Conservation (phyloP, 64 coral and sea anemone species). For the Montipora capricornis region DNA sequence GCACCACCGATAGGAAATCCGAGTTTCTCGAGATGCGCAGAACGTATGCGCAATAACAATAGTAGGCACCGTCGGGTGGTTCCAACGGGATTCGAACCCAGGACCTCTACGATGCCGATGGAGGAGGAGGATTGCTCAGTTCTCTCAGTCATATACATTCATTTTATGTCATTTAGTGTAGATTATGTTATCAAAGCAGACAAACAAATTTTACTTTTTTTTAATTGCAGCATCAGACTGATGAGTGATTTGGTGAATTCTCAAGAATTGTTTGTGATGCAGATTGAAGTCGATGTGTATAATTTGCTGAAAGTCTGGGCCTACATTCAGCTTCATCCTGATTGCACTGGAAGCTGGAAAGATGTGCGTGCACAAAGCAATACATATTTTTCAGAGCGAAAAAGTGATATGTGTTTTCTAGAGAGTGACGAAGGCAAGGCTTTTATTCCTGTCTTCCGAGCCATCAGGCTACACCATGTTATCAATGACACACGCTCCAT, state of each 20-base stretch:
- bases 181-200: too few relatives aligned
- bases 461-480: slow-evolving; percentile 93
- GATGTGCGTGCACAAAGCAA: slow-evolving; percentile 77
- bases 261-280: slow-evolving; percentile 94
- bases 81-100: too few relatives aligned
- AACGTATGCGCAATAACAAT: too few relatives aligned
- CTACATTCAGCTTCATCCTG: slow-evolving; percentile 78
- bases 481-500: slow-evolving; percentile 90
- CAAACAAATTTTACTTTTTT: background rate
- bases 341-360: slow-evolving; percentile 82
- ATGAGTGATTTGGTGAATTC: slow-evolving; percentile 94
- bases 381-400: slow-evolving; percentile 70
- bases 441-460: slow-evolving; percentile 77
- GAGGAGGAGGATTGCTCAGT: too few relatives aligned
- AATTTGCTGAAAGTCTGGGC: slow-evolving; percentile 94
- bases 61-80: too few relatives aligned
- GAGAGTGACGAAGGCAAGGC: slow-evolving; percentile 73
- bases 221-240: slow-evolving; percentile 71
- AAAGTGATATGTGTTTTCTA: slow-evolving; percentile 65
- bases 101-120: too few relatives aligned
- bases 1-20: too few relatives aligned
- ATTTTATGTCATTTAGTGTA: too few relatives aligned
- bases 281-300: slow-evolving; percentile 98
- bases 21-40: too few relatives aligned
- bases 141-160: too few relatives aligned